Conservation (phyloP, 2,888 invertebrate genomes). For the Lissonota sp. region DNA sequence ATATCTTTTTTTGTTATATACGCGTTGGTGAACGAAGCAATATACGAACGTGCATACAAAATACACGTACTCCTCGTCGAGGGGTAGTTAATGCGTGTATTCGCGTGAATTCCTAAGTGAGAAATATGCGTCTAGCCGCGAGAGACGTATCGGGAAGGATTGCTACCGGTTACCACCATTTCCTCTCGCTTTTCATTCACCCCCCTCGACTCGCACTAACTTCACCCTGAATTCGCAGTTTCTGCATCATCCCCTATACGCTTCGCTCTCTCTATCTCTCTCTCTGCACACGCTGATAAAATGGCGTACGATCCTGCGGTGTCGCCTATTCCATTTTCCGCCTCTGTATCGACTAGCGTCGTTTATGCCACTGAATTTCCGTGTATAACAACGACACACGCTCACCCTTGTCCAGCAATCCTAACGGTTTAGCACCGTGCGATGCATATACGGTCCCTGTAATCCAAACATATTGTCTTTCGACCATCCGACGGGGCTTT, state of each 20-base stretch:
- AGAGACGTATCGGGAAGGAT: slow-evolving; percentile 61
- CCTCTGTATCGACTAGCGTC: background rate
- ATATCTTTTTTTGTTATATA: background rate
- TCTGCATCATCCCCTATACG: background rate
- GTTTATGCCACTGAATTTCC: slow-evolving; percentile 18
- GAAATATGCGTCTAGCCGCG: slow-evolving; percentile 70
- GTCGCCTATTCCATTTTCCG: background rate
- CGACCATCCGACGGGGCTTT: slow-evolving; percentile 44
- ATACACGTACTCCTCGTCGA: slow-evolving; percentile 11
- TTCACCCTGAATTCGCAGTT: background rate
- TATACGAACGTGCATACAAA: slow-evolving; percentile 45
- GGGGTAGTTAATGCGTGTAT: slow-evolving; percentile 54
- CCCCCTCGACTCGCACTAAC: slow-evolving; percentile 15
- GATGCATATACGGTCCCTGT: slow-evolving; percentile 47
- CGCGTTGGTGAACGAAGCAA: slow-evolving; percentile 36
- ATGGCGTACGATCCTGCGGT: background rate
- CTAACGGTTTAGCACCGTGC: slow-evolving; percentile 21
- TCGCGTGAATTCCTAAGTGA: slow-evolving; percentile 67
- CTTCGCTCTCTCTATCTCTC: background rate
- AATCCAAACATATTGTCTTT: slow-evolving; percentile 71
- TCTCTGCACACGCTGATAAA: background rate
- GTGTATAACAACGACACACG: background rate
- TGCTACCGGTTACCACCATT: slow-evolving; percentile 43
- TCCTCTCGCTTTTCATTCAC: slow-evolving; percentile 43
- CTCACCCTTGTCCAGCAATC: slow-evolving; percentile 12